A percentile compares a stretch with the other conserved stretches of the same genome.
These are phyloP conservation scores for Periophthalmus magnuspinnatus DNA, from an alignment of 2,797 vertebrate species.

Conservation along the genomic window DNA sequence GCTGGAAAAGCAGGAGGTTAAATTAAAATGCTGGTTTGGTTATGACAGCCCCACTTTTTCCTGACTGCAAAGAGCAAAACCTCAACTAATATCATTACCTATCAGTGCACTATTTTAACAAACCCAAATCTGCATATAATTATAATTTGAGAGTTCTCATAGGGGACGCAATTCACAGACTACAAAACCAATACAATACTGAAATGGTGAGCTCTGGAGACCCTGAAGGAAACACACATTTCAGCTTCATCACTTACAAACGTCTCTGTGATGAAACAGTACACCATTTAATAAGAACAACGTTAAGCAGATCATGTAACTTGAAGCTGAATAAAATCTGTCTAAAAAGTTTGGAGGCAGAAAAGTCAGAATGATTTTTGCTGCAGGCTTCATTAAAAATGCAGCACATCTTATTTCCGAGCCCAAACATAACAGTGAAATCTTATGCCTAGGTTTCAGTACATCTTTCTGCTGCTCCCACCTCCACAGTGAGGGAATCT, in stretches of 20 bases:
- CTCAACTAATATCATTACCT: neutral
- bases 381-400: slow-evolving; percentile 30
- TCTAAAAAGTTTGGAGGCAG: neutral
- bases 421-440: neutral
- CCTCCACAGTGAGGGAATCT: neutral
- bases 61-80: neutral
- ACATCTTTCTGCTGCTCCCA: neutral
- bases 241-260: neutral
- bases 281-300: neutral
- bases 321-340: neutral
- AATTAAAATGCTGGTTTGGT: neutral
- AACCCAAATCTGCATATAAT: too few relatives aligned
- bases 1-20: neutral
- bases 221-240: neutral
- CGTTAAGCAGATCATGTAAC: neutral
- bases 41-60: neutral
- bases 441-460: neutral
- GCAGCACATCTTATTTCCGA: slow-evolving; percentile 11
- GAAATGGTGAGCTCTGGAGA: neutral
- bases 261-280: neutral
- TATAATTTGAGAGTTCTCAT: neutral
- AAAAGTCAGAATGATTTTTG: slow-evolving; percentile 1
- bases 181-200: neutral
- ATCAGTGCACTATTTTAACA: too few relatives aligned
- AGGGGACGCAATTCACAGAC: neutral